phyloP scores from a whole-genome alignment of 1,140 invertebrate species.

The Drosophila simulans region DNA sequence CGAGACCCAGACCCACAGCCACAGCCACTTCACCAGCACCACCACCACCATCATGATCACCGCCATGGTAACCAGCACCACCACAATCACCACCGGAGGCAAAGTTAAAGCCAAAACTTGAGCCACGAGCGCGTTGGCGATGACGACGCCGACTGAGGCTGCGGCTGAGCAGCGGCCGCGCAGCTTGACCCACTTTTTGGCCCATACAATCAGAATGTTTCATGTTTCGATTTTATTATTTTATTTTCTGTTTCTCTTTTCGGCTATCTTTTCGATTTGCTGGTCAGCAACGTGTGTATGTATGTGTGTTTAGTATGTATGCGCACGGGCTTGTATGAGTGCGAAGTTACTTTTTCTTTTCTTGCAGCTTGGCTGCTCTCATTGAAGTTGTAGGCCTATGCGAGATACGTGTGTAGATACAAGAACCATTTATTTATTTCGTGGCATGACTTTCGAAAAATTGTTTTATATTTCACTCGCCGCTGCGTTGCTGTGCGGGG shows the following conservation, averaged over 20 bases:
- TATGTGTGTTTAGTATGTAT: conserved; percentile 14
- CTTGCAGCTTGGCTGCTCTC: conserved; percentile 72
- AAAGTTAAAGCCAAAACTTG: conserved; percentile 63
- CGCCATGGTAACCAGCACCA: background rate
- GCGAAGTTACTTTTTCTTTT: conserved; percentile 81
- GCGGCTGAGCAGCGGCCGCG: conserved; percentile 29
- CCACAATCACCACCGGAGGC: conserved; percentile 17
- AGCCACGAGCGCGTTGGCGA: conserved; percentile 65
- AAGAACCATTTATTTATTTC: conserved; percentile 82
- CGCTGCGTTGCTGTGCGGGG: conserved; percentile 8
- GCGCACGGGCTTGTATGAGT: conserved; percentile 31
- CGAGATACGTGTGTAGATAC: conserved; percentile 62
- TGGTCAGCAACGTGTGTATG: conserved; percentile 40
- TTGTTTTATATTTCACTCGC: conserved; percentile 39
- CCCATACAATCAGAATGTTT: conserved; percentile 84
- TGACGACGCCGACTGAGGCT: conserved; percentile 39
- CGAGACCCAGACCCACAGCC: conserved; percentile 31
- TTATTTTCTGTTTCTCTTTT: conserved; percentile 80
- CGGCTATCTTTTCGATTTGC: conserved; percentile 77
- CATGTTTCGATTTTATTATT: conserved; percentile 84
- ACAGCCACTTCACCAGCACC: conserved; percentile 26
- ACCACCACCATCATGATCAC: conserved; percentile 4
- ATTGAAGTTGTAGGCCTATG: conserved; percentile 72
- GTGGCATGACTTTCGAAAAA: conserved; percentile 77
- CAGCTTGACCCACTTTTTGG: conserved; percentile 76